Conservation (phyloP, 2,888 invertebrate species). For the Odontothrips loti region DNA sequence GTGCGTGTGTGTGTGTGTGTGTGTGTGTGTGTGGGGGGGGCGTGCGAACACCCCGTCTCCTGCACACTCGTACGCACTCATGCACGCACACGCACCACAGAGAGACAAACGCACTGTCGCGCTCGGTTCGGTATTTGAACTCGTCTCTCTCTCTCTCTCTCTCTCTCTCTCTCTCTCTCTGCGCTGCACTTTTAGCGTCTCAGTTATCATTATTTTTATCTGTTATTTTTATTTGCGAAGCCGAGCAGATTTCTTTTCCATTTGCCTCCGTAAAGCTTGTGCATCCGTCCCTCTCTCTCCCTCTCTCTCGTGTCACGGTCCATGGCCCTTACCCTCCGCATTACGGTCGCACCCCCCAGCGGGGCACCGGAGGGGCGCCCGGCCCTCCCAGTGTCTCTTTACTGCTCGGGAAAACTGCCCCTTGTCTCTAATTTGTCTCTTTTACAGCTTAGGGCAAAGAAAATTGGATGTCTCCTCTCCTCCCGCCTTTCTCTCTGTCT, state of each 20-base stretch:
- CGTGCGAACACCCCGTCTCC: too few species aligned
- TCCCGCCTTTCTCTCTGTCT: not conserved
- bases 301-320: not conserved
- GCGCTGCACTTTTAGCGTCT: too few species aligned
- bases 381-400: not conserved
- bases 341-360: too few species aligned
- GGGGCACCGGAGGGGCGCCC: too few species aligned
- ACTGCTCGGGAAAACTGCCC: constrained; percentile 19
- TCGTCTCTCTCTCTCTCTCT: too few species aligned
- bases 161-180: too few species aligned
- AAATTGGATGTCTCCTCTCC: constrained; percentile 18
- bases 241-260: not conserved
- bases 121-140: too few species aligned
- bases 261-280: not conserved
- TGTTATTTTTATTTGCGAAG: too few species aligned
- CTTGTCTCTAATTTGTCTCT: constrained; percentile 25
- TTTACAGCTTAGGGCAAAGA: constrained; percentile 25
- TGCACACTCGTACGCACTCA: too few species aligned
- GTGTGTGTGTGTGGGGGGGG: not conserved
- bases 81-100: too few species aligned
- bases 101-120: too few species aligned
- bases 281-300: not conserved
- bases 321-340: not conserved
- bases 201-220: too few species aligned
- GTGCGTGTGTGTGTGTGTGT: not conserved